phyloP scores from a whole-genome alignment of 1,140 invertebrate species.

The Hyphantria cunea region DNA sequence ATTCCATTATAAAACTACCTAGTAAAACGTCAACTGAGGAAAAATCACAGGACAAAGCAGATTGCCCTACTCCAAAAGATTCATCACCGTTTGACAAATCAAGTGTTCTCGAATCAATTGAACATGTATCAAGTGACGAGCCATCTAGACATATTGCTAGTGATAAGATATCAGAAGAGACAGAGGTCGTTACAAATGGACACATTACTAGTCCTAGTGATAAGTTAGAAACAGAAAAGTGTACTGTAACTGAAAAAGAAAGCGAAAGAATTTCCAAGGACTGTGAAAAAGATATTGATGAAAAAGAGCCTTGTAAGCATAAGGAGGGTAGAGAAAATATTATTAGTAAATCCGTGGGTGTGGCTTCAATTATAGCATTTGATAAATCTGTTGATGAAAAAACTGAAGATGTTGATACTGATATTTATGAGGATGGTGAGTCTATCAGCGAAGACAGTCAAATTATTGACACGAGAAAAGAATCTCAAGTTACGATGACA shows the following conservation, averaged over 20 bases:
- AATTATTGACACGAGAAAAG: constrained; percentile 13
- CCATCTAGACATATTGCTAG: no score
- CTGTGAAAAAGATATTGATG: constrained; percentile 43
- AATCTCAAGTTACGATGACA: neutral
- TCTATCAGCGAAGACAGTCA: constrained; percentile 34
- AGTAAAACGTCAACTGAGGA: no score
- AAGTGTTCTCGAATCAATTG: no score
- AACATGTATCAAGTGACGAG: no score
- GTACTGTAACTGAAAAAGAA: constrained; percentile 30
- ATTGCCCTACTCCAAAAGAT: no score
- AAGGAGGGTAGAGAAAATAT: neutral
- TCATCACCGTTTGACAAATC: no score
- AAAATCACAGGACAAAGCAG: no score
- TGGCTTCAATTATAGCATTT: neutral
- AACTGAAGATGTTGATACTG: neutral
- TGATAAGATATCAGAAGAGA: no score
- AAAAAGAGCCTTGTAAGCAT: constrained; percentile 25
- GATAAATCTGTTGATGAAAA: constrained; percentile 1
- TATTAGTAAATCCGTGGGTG: neutral
- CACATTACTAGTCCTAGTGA: no score
- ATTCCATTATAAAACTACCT: no score
- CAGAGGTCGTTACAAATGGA: constrained; percentile 1
- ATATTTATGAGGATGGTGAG: constrained; percentile 28
- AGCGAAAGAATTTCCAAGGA: constrained; percentile 29
- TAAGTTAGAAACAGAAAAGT: no score